Base-by-base conservation (phyloP, 1,140 invertebrate species). In the Olivierus martensii region DNA sequence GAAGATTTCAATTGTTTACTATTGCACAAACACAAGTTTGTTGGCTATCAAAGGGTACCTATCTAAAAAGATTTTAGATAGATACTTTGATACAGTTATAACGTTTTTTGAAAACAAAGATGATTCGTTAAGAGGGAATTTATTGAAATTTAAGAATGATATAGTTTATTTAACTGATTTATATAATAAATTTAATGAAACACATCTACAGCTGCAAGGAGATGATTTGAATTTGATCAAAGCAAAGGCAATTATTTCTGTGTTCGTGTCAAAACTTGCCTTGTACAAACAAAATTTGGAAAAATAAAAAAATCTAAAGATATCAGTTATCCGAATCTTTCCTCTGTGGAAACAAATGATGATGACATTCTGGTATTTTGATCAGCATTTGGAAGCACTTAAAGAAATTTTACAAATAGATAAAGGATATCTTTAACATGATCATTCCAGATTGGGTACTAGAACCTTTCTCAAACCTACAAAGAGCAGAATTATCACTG, bases 381-480 rank as follows among this genome's bases (percentile, higher is more conserved):
- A 37, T 55, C n/a, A 38, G 36, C 12, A 41, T 37, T 38, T 53
- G 41, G 35, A 22, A 53, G 17, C 57, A 58, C 10, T 28, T 46
- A 46, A 51, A 14, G 45, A 51, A 43, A 42, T 49, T 60, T 22
- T 42, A 43, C 21, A 18, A 60, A 46, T 44, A 49, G 55, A 55
- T 60, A 51, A 18, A 60, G 37, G 52, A 55, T 37, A 45, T 60
- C 48, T 47, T 59, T 14, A 28, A 51, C 38, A 43, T 57, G 51
- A 35, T 53, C 39, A 57, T 59, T 49, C 51, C 51, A 37, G 51
- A 57, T 36, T 59, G 54, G 47, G 36, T 53, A 36, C 39, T 58
- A 38, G 44, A 49, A 36, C 55, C 49, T 44, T 49, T 51, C 35
- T 19, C 52, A 60, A 21, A 53, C 44, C n/a, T 49, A 45, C 4